Conservation (phyloP, 2,797 vertebrate genomes). For the Pantherophis alleghaniensis region DNA sequence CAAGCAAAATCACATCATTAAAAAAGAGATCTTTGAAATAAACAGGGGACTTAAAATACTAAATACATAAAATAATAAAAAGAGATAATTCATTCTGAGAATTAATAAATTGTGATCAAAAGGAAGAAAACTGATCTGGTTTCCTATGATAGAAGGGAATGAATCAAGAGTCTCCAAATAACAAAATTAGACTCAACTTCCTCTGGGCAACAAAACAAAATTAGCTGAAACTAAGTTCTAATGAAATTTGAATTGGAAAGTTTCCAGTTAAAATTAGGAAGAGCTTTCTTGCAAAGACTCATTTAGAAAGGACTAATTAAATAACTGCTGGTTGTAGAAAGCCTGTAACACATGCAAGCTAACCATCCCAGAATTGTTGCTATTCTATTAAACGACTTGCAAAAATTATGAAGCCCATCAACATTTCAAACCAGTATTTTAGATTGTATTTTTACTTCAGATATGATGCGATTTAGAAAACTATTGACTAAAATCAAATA, state of each 20-base stretch:
- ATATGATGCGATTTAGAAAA: neutral
- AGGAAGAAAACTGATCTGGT: neutral
- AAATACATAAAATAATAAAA: neutral
- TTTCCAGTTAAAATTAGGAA: neutral
- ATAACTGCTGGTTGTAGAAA: conserved; percentile 9
- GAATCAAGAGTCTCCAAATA: neutral
- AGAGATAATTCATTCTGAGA: neutral
- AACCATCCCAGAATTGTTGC: neutral
- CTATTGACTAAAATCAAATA: neutral
- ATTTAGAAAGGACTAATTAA: neutral
- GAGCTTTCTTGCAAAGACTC: neutral
- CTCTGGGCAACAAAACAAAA: neutral
- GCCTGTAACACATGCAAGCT: neutral
- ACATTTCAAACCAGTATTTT: neutral
- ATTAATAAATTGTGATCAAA: neutral
- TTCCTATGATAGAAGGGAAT: neutral
- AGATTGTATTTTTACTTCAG: neutral
- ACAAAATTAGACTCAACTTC: neutral
- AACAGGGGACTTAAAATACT: neutral
- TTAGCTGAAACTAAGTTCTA: neutral
- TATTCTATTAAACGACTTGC: neutral
- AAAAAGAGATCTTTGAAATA: neutral
- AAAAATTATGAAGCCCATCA: conserved; percentile 2
- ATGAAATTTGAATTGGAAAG: neutral
- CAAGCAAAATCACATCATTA: neutral